Percentiles rank a stretch among this genome's conserved stretches.
These are phyloP conservation scores for Berghia stephanieae DNA, from an alignment of 1,140 invertebrate genomes.

Conservation along the genomic window DNA sequence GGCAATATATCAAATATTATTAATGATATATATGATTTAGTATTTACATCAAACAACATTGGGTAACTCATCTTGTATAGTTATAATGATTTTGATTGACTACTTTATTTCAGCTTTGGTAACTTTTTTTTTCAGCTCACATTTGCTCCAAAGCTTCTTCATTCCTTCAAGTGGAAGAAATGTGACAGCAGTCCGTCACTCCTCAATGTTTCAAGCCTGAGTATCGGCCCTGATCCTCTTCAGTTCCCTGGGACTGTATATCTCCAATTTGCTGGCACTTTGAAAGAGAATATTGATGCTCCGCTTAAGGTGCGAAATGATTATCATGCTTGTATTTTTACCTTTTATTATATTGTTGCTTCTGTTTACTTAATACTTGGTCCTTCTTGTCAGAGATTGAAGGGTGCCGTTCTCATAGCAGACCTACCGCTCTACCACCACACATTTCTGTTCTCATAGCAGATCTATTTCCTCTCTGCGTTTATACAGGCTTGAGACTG, in stretches of 20 bases:
- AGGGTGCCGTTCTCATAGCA: no score
- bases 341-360: neutral
- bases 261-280: neutral
- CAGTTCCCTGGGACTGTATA: neutral
- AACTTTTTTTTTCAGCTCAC: no score
- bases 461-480: neutral
- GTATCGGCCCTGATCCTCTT: conserved; percentile 13
- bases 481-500: neutral
- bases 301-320: conserved; percentile 18
- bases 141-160: no score
- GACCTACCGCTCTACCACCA: no score
- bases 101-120: no score
- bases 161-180: neutral
- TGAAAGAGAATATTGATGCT: neutral
- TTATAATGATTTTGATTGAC: no score
- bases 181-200: conserved; percentile 19
- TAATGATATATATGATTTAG: no score
- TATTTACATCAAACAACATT: no score
- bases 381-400: neutral
- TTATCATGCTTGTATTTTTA: no score
- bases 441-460: neutral
- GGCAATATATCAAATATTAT: no score
- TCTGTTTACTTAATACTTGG: neutral
- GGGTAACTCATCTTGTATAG: no score
- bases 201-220: neutral